Base-by-base conservation (phyloP, 2,888 invertebrate genomes). In the Pyrochroa serraticornis region DNA sequence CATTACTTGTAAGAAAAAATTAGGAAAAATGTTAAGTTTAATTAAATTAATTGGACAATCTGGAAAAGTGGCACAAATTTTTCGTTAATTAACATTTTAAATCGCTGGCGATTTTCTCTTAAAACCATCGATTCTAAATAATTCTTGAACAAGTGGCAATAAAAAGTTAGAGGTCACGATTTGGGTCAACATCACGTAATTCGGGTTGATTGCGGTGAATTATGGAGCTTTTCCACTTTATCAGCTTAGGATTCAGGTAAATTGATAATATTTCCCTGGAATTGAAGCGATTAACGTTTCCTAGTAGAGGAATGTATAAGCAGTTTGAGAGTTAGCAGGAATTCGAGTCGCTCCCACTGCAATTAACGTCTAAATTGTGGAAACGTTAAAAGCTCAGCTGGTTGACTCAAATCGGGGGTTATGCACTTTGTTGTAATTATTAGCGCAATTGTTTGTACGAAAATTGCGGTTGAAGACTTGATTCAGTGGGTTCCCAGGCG, bases 191-290 rank as follows among this genome's bases (percentile, higher is more conserved):
- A 52, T 39, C 39, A 34, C 14, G 38, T 14, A 9, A 51, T 38
- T 38, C 43, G 50, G 50, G 50, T 22, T 37, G 50, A 52, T 45
- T 32, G 35, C 35, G 53, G 30, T 53, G 39, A 37, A 44, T 52
- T 52, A 52, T 34, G 34, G 30, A 55, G 39, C 41, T 41, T 57
- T 46, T 43, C 47, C 33, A 43, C 43, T 30, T 38, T 47, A 46
- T 53, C 46, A 39, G 35, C 39, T 38, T 14, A 34, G 41, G 37
- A 43, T 58, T 58, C 51, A 58, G 42, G 42, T 47, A 57, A 57
- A 58, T 38, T 46, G 58, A 52, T 51, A 46, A 57, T 52, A 43
- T 48, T 58, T 52, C 52, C 46, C 12, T 0, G 41, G 52, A 58
- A 58, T 10, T 38, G n/a, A 46, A 31, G 32, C 46, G 57, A 52